Evolutionary conservation across 2,113 vertebrate species (phyloP).

Genomic region (Channa argus): DNA sequence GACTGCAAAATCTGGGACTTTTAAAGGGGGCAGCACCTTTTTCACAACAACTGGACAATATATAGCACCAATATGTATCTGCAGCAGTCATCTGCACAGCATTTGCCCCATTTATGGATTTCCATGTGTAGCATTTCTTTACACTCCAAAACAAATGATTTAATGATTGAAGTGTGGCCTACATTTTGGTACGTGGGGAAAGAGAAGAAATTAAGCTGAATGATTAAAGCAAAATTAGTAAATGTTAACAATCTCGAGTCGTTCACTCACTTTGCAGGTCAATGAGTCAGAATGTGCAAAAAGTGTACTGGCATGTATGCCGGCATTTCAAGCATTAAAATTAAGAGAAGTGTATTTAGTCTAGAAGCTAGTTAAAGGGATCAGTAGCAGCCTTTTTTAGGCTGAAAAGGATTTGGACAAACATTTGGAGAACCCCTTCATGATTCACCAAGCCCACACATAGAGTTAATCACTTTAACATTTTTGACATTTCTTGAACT

Average conservation of each 20-base stretch:
- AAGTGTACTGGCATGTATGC: not conserved
- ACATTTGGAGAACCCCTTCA: no score
- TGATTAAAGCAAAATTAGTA: no score
- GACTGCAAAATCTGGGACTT: conserved; percentile 32
- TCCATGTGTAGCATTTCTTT: not conserved
- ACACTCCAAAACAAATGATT: not conserved
- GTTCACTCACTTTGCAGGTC: not conserved
- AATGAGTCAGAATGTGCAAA: conserved; percentile 13
- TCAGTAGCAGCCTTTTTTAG: not conserved
- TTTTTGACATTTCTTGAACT: no score
- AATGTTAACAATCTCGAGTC: no score
- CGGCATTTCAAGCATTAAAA: conserved; percentile 1
- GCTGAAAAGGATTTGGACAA: not conserved
- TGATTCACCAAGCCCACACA: no score
- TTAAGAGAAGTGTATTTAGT: conserved; percentile 1
- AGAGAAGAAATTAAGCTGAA: not conserved
- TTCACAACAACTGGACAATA: conserved; percentile 23
- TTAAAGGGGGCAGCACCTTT: not conserved
- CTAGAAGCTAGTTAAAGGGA: not conserved
- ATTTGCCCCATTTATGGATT: not conserved
- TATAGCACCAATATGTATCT: conserved; percentile 3
- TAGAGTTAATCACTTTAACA: no score
- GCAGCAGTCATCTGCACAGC: not conserved
- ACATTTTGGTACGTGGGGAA: not conserved
- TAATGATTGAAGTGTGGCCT: not conserved